Conservation (phyloP, 2,888 invertebrate genomes). For the Exocentrus adspersus region DNA sequence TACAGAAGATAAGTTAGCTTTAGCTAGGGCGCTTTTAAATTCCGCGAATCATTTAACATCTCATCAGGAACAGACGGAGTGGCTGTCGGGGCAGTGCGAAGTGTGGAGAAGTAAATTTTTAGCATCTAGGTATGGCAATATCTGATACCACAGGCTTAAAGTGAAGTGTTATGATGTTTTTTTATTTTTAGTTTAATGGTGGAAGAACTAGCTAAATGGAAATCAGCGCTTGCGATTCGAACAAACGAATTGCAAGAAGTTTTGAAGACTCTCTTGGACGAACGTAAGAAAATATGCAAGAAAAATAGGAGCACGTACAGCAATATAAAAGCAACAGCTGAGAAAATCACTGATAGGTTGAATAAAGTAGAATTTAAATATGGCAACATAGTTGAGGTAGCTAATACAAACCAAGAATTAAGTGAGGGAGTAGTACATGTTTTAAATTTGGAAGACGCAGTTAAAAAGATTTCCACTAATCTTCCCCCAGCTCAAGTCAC, state of each 20-base stretch:
- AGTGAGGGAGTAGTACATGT: slow-evolving; percentile 67
- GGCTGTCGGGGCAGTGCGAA: slow-evolving; percentile 92
- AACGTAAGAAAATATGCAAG: slow-evolving; percentile 73
- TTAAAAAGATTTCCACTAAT: slow-evolving; percentile 2
- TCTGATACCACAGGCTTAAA: no score
- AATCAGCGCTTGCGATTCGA: slow-evolving; percentile 79
- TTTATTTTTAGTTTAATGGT: slow-evolving; percentile 81
- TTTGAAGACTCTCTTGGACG: slow-evolving; percentile 75
- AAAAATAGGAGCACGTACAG: slow-evolving; percentile 72
- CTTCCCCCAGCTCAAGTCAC: slow-evolving; percentile 27
- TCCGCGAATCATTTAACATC: slow-evolving; percentile 87
- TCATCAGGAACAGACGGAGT: slow-evolving; percentile 93
- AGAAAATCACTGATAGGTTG: slow-evolving; percentile 53
- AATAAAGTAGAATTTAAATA: slow-evolving; percentile 62
- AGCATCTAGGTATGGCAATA: slow-evolving; percentile 92
- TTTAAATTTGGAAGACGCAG: slow-evolving; percentile 61
- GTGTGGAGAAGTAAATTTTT: slow-evolving; percentile 97
- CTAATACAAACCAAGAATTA: slow-evolving; percentile 70
- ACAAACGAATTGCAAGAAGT: slow-evolving; percentile 76
- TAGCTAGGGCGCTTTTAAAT: slow-evolving; percentile 85
- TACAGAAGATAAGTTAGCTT: slow-evolving; percentile 90
- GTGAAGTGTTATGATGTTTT: slow-evolving; percentile 17
- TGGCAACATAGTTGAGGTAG: slow-evolving; percentile 73
- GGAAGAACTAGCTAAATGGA: slow-evolving; percentile 90
- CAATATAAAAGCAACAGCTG: slow-evolving; percentile 67